phyloP scores from a whole-genome alignment of 2,797 vertebrate genomes.

The Pitangus sulphuratus region DNA sequence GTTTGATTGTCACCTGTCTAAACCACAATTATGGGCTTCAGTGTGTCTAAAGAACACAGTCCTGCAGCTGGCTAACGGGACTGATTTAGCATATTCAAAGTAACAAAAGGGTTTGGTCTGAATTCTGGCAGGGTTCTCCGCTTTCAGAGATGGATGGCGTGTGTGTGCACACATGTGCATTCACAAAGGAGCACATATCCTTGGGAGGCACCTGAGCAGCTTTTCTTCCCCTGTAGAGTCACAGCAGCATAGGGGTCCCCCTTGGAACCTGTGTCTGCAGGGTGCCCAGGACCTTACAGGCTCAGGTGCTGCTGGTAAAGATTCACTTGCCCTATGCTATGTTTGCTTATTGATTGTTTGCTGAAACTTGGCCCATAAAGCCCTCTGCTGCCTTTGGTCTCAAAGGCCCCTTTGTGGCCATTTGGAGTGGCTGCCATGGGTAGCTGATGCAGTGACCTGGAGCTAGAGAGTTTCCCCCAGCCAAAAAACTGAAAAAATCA shows the following conservation, averaged over 20 bases:
- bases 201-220: neutral
- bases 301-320: neutral
- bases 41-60: neutral
- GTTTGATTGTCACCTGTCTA: conserved; percentile 18
- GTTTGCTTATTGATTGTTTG: neutral
- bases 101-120: neutral
- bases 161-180: rapidly evolving
- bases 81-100: neutral
- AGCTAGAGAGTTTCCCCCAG: neutral
- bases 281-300: neutral
- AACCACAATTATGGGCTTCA: neutral
- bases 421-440: neutral
- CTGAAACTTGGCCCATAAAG: neutral
- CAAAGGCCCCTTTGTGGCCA: neutral
- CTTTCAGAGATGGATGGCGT: neutral
- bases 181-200: neutral
- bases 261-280: rapidly evolving
- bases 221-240: neutral
- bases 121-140: neutral
- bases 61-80: neutral
- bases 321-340: neutral
- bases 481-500: neutral
- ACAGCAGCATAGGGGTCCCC: neutral
- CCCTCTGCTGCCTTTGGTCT: neutral
- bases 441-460: neutral